Evolutionary conservation across 2,888 invertebrate species (phyloP).

Genomic region (Drosophila prolongata): DNA sequence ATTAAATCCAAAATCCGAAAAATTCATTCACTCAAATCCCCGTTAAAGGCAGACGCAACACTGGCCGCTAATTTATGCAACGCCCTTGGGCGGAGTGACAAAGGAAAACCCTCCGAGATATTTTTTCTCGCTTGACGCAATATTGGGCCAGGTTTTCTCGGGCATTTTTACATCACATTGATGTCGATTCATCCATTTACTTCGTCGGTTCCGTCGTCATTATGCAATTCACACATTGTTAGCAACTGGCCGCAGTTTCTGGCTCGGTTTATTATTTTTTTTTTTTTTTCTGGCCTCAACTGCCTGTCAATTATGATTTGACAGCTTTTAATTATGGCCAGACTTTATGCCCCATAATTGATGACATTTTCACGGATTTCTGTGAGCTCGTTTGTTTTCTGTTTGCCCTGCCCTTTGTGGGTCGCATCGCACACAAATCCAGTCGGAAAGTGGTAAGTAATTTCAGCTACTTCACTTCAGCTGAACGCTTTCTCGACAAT

Average conservation of each 20-base stretch:
- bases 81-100: conserved; percentile 68
- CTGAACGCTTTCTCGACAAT: conserved; percentile 65
- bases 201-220: conserved; percentile 29
- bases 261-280: conserved; percentile 14
- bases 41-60: conserved; percentile 53
- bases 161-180: conserved; percentile 47
- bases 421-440: conserved; percentile 25
- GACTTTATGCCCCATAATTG: conserved; percentile 59
- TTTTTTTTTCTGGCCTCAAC: conserved; percentile 12
- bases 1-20: conserved; percentile 13
- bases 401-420: conserved; percentile 18
- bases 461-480: conserved; percentile 15
- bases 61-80: conserved; percentile 71
- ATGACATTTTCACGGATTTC: conserved; percentile 57
- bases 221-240: conserved; percentile 77
- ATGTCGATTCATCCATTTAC: conserved; percentile 38
- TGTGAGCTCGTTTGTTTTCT: conserved; percentile 15
- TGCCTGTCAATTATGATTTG: conserved; percentile 70
- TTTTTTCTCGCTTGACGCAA: conserved; percentile 47
- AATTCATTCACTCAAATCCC: conserved; percentile 47
- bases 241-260: conserved; percentile 38
- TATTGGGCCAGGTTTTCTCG: conserved; percentile 35
- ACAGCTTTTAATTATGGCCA: conserved; percentile 69
- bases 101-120: conserved; percentile 50
- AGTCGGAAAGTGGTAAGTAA: conserved; percentile 14